phyloP scores from a whole-genome alignment of 2,888 invertebrate genomes.

The Latheticus oryzae region DNA sequence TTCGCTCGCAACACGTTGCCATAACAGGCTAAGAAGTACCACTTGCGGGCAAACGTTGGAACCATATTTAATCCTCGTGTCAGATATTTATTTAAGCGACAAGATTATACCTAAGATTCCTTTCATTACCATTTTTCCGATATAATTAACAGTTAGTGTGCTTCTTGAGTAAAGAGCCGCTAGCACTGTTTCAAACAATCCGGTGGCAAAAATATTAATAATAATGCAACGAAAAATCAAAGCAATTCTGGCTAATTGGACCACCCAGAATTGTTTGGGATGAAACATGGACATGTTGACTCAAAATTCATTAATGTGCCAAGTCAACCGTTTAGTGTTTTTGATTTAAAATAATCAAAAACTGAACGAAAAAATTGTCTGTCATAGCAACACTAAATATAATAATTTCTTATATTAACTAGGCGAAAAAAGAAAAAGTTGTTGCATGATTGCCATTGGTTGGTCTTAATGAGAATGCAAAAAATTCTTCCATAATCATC shows the following conservation, averaged over 20 bases:
- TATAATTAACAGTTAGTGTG: slow-evolving; percentile 18
- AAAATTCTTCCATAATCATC: too few relatives aligned
- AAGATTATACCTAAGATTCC: not conserved
- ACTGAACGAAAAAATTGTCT: slow-evolving; percentile 1
- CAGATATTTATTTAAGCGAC: slow-evolving; percentile 20
- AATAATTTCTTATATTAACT: not conserved
- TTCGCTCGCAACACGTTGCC: slow-evolving; percentile 19
- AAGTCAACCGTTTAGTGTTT: too few relatives aligned
- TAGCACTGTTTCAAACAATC: too few relatives aligned
- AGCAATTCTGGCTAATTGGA: slow-evolving; percentile 3
- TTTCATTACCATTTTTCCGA: slow-evolving; percentile 15
- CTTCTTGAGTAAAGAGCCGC: slow-evolving; percentile 10
- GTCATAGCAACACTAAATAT: too few relatives aligned
- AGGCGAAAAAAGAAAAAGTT: too few relatives aligned
- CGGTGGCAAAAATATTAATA: slow-evolving; percentile 14
- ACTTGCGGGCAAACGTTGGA: slow-evolving; percentile 23
- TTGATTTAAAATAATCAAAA: too few relatives aligned
- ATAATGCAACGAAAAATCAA: not conserved
- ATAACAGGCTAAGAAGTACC: slow-evolving; percentile 19
- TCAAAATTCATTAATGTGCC: slow-evolving; percentile 4
- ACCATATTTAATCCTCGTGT: slow-evolving; percentile 17
- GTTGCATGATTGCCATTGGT: too few relatives aligned
- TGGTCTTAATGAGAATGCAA: too few relatives aligned
- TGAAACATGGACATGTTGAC: too few relatives aligned
- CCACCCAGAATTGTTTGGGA: slow-evolving; percentile 16